Percentiles rank a stretch among this genome's conserved stretches.
These are phyloP conservation scores for Albula glossodonta DNA, from an alignment of 2,113 vertebrate species.

Conservation along the genomic window DNA sequence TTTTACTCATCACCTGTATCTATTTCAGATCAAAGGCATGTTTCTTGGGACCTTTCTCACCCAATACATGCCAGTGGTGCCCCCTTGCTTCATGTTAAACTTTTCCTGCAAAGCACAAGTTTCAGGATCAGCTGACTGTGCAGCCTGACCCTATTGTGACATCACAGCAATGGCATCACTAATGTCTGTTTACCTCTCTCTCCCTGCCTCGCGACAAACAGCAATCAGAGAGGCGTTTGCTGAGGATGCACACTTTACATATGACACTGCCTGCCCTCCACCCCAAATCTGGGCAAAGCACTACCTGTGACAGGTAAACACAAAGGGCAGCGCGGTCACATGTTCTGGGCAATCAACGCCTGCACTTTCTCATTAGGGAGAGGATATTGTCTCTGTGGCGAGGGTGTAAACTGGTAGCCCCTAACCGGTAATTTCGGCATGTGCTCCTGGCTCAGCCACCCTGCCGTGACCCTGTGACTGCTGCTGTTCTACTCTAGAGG, in stretches of 20 bases:
- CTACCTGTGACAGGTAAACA: background rate
- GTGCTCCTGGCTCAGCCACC: background rate
- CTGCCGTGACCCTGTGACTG: background rate
- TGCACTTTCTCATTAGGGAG: background rate
- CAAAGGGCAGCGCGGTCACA: background rate
- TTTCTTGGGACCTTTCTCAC: no score
- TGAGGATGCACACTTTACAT: background rate
- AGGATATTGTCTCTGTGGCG: background rate
- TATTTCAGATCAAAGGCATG: no score
- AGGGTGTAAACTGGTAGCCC: background rate
- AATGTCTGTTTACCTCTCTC: no score
- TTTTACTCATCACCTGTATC: no score
- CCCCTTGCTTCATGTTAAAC: no score
- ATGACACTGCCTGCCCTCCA: background rate
- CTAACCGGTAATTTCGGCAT: background rate
- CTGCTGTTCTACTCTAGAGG: background rate
- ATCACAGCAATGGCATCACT: no score
- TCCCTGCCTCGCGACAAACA: background rate
- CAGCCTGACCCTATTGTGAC: no score
- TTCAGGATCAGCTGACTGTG: no score
- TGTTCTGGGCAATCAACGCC: background rate
- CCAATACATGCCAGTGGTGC: no score
- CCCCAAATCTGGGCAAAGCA: background rate
- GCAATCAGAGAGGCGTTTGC: background rate
- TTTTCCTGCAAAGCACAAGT: no score